These are phyloP conservation scores for Rhabdornis inornatus DNA, from an alignment of 2,113 vertebrate genomes.

Conservation along the genomic window DNA sequence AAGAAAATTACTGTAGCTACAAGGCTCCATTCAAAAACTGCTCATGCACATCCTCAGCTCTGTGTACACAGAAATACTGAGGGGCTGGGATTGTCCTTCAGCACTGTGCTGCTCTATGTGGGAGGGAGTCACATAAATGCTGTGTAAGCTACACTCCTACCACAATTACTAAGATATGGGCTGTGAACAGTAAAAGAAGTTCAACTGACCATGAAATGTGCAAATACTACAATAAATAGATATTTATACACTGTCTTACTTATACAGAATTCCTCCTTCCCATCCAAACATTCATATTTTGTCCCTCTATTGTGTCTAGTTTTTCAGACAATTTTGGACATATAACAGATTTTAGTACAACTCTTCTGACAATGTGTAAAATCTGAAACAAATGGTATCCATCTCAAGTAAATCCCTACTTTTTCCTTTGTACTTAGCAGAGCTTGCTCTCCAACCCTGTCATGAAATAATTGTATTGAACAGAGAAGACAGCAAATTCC, in stretches of 20 bases:
- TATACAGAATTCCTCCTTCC: background rate
- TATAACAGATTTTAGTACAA: background rate
- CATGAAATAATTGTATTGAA: background rate
- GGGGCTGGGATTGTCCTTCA: background rate
- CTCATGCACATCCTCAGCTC: background rate
- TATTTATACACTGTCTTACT: background rate
- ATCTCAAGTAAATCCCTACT: background rate
- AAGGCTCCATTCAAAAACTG: background rate
- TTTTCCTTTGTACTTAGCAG: background rate
- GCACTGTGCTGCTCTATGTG: background rate
- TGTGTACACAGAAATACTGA: background rate
- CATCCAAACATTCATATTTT: background rate
- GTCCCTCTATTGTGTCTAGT: background rate
- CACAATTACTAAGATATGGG: background rate
- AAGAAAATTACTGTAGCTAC: background rate
- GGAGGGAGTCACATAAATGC: background rate
- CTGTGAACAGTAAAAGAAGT: background rate
- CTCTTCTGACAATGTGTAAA: background rate
- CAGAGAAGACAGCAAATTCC: background rate
- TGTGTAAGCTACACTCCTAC: background rate
- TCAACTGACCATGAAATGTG: background rate
- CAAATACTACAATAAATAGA: slow-evolving; percentile 9
- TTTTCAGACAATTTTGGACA: background rate
- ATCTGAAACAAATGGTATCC: background rate
- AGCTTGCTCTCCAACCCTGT: background rate